Evolutionary conservation across 2,797 vertebrate genomes (phyloP).

Genomic region (Austrolebias charrua): DNA sequence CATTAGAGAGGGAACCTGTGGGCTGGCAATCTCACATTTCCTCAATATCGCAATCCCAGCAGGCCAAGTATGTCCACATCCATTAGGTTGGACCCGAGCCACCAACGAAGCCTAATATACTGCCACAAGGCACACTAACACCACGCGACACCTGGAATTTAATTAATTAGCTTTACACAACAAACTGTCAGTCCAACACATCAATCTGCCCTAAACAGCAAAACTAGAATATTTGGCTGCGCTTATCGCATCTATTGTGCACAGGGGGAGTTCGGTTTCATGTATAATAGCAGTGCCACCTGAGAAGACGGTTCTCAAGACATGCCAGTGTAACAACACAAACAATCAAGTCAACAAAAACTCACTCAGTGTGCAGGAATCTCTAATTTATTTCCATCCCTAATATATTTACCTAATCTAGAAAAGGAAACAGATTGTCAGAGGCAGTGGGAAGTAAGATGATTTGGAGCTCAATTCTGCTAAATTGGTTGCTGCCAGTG

Average conservation of each 20-base stretch:
- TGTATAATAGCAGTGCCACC: slow-evolving; percentile 14
- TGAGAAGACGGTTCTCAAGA: slow-evolving; percentile 22
- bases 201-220: slow-evolving; percentile 59
- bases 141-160: slow-evolving; percentile 66
- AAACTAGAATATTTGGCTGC: slow-evolving; percentile 35
- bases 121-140: slow-evolving; percentile 56
- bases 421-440: slow-evolving; percentile 77
- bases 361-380: slow-evolving; percentile 57
- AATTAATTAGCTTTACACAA: slow-evolving; percentile 71
- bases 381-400: slow-evolving; percentile 74
- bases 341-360: slow-evolving; percentile 60
- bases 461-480: slow-evolving; percentile 81
- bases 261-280: slow-evolving; percentile 10
- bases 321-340: slow-evolving; percentile 34
- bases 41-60: slow-evolving; percentile 73
- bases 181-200: slow-evolving; percentile 58
- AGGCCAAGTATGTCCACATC: slow-evolving; percentile 71
- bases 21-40: slow-evolving; percentile 72
- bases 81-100: slow-evolving; percentile 70
- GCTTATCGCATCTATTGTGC: slow-evolving; percentile 23
- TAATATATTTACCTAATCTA: slow-evolving; percentile 80
- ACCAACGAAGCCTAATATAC: slow-evolving; percentile 63
- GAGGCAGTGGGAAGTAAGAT: slow-evolving; percentile 77
- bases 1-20: slow-evolving; percentile 76
- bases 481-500: slow-evolving; percentile 83